Evolutionary conservation across 1,140 invertebrate genomes (phyloP).

Genomic region (Microvelia longipes): DNA sequence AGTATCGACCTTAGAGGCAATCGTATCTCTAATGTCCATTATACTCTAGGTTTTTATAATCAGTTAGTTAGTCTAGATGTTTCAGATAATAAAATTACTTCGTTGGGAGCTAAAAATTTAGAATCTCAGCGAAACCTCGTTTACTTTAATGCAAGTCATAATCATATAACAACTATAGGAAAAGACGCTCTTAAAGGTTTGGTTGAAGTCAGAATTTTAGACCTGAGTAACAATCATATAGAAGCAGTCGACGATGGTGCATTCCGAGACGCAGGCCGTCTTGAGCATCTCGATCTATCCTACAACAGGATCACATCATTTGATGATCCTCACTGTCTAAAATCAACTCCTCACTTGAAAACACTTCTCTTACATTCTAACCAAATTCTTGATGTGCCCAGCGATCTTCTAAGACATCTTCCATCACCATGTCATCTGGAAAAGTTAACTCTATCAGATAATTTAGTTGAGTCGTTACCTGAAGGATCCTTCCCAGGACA

Average conservation of each 20-base stretch:
- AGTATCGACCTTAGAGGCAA: constrained; percentile 61
- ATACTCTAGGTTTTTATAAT: constrained; percentile 60
- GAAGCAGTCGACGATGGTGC: constrained; percentile 48
- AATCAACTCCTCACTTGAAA: constrained; percentile 47
- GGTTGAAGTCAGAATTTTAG: constrained; percentile 43
- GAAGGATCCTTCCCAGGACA: constrained; percentile 45
- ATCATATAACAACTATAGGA: constrained; percentile 47
- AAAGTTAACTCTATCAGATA: constrained; percentile 50
- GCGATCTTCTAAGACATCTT: constrained; percentile 37
- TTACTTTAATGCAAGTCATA: constrained; percentile 57
- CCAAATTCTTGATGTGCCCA: constrained; percentile 56
- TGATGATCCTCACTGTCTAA: constrained; percentile 50
- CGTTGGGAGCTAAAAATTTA: constrained; percentile 62
- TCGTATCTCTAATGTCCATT: constrained; percentile 50
- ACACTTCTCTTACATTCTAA: constrained; percentile 55
- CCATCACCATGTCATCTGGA: constrained; percentile 40
- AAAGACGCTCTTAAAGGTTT: constrained; percentile 63
- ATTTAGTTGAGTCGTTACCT: constrained; percentile 49
- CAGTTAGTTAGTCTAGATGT: constrained; percentile 60
- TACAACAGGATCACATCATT: constrained; percentile 57
- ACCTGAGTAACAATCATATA: constrained; percentile 63
- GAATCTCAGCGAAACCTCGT: constrained; percentile 51
- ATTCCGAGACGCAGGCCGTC: constrained; percentile 49
- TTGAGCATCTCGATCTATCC: constrained; percentile 56
- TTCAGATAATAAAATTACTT: constrained; percentile 61